These are phyloP conservation scores for Brachionichthys hirsutus DNA, from an alignment of 2,113 vertebrate species.

Conservation along the genomic window DNA sequence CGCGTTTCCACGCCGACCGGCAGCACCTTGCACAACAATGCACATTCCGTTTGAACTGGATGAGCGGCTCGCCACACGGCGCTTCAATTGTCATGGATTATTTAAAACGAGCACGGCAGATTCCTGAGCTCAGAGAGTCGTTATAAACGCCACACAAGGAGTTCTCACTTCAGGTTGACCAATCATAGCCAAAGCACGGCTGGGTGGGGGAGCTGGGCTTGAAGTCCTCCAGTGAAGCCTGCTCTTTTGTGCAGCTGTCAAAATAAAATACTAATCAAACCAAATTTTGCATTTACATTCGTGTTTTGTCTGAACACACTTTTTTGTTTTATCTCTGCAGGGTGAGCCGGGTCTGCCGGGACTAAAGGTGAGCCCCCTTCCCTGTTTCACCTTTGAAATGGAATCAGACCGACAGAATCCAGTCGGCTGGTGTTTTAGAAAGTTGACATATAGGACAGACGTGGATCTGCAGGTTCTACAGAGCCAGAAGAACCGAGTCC, in stretches of 20 bases:
- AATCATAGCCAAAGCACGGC: background rate
- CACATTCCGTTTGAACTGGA: constrained; percentile 41
- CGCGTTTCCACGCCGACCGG: constrained; percentile 16
- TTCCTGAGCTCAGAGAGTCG: constrained; percentile 15
- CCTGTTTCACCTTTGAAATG: constrained; percentile 3
- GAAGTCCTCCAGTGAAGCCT: background rate
- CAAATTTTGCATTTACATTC: background rate
- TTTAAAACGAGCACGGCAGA: constrained; percentile 48
- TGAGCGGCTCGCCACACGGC: constrained; percentile 14
- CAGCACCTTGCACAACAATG: constrained; percentile 19
- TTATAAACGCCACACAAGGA: constrained; percentile 7
- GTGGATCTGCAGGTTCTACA: no score
- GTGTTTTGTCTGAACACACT: background rate
- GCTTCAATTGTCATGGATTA: constrained; percentile 46
- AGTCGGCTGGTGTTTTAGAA: background rate
- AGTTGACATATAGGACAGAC: background rate
- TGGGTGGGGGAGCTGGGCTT: constrained; percentile 3
- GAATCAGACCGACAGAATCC: no score
- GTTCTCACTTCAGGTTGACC: no score
- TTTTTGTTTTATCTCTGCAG: constrained; percentile 65
- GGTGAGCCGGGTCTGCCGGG: constrained; percentile 80
- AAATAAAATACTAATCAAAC: background rate
- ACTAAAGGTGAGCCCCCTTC: constrained; percentile 44
- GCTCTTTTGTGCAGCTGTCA: background rate
- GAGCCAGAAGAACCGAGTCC: no score